Percentiles rank a stretch among this genome's conserved stretches.
Evolutionary conservation across 1,140 invertebrate species (phyloP).

Genomic region (Battus philenor): DNA sequence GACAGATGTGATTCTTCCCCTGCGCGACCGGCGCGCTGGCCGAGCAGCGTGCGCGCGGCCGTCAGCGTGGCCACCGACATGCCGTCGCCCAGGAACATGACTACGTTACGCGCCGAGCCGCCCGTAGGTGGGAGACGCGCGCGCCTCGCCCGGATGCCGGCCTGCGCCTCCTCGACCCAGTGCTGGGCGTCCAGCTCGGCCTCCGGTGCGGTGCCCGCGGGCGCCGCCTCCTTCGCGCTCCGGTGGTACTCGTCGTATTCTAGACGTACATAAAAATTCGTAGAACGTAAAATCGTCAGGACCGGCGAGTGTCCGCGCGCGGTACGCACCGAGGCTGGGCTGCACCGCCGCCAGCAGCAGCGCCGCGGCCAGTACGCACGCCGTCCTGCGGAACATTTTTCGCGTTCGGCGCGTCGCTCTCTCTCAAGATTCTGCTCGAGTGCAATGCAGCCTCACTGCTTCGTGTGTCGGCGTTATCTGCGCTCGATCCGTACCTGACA

Average conservation of each 20-base stretch:
- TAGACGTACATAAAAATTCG: too few species aligned
- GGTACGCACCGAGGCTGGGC: too few species aligned
- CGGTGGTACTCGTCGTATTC: conserved; percentile 6
- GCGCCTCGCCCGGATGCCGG: not conserved
- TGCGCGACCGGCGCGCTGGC: not conserved
- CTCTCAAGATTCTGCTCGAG: too few species aligned
- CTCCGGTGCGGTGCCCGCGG: not conserved
- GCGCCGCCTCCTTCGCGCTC: not conserved
- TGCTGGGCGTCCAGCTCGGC: not conserved
- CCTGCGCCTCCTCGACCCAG: conserved; percentile 1
- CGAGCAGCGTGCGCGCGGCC: conserved; percentile 4
- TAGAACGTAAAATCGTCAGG: too few species aligned
- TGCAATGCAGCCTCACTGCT: too few species aligned
- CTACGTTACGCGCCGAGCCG: not conserved
- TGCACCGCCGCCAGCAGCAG: too few species aligned
- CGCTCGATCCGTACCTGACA: too few species aligned
- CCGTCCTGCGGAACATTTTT: too few species aligned
- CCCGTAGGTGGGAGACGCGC: not conserved
- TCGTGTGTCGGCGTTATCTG: too few species aligned
- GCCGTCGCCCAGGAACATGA: conserved; percentile 9
- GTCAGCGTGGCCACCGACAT: conserved; percentile 11
- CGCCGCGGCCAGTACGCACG: too few species aligned
- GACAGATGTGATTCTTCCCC: conserved; percentile 5
- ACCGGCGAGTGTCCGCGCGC: too few species aligned
- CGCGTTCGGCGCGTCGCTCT: too few species aligned